Base-by-base conservation (phyloP, 2,797 vertebrate genomes). In the Nannoperca obscura region DNA sequence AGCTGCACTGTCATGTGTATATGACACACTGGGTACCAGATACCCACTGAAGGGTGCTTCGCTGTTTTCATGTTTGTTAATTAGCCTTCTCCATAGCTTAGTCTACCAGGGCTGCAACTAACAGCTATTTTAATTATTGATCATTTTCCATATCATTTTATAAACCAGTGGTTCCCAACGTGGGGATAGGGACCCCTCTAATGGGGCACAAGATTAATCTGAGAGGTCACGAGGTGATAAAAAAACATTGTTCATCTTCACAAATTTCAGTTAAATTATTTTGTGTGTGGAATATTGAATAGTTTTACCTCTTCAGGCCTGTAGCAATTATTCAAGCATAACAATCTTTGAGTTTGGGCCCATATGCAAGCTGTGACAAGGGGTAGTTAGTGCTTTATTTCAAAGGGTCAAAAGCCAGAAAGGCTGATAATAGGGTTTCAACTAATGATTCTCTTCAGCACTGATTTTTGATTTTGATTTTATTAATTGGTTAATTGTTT, bases 1-100 rank as follows among this genome's bases (percentile, higher is more conserved):
- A 94, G 92, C 91, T 94, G 93, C 91, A 83, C 88, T 82, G 88
- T 89, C 89, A 87, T 92, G 82, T 88, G 90, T 91, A 77, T 87
- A 79, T 90, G 92, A 92, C 89, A 93, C 89, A 91, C 90, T 85
- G 87, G 83, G 82, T 83, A 87, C 84, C 88, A 90, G 78, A 91
- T 70, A 72, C 71, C 74, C 86, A 75, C 83, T 81, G 69, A 80
- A 50, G 78, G 76, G 61, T 12, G 24, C 73, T 77, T 49, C 7
- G 64, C 76, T 85, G 67, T 84, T 82, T 86, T 85, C 62, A 66
- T 83, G 82, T 84, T 87, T 80, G 53, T 76, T 80, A 82, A 75
- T 84, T 78, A 85, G 80, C 24, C 24, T 27, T 27, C 24, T 27
- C 24, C 24, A 27, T 27, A 27, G 24, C 24, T 2, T 27, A 27